Evolutionary conservation across 2,888 invertebrate genomes (phyloP).

Genomic region (Ceramica pisi): DNA sequence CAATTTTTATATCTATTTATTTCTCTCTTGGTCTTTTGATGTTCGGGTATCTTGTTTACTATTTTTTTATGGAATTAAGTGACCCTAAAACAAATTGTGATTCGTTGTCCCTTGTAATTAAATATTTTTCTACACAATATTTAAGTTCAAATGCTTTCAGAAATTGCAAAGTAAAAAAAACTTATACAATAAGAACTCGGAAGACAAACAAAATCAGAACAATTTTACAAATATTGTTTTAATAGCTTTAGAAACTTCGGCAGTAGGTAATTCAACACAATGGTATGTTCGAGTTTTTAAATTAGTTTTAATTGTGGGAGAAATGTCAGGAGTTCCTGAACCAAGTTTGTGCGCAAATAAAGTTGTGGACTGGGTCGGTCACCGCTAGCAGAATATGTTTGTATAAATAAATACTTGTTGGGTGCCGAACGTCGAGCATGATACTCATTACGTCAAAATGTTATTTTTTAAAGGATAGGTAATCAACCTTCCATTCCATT

Average conservation of each 20-base stretch:
- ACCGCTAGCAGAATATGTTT: not conserved
- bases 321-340: slow-evolving; percentile 9
- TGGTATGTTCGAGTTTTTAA: not conserved
- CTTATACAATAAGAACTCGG: not conserved
- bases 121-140: not conserved
- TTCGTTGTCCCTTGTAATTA: not conserved
- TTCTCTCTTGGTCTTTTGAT: too few relatives aligned
- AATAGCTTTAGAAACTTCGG: not conserved
- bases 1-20: too few relatives aligned
- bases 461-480: too few relatives aligned
- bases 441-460: too few relatives aligned
- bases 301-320: slow-evolving; percentile 4
- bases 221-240: not conserved
- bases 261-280: not conserved
- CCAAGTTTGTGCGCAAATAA: slow-evolving; percentile 11
- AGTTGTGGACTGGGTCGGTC: not conserved
- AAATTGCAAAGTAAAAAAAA: not conserved
- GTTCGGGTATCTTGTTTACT: too few relatives aligned
- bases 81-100: too few relatives aligned
- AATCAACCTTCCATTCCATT: too few relatives aligned
- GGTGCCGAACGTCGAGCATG: too few relatives aligned
- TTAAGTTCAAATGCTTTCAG: not conserved
- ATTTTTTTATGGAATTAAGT: too few relatives aligned
- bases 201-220: not conserved
- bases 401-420: too few relatives aligned